phyloP scores from a whole-genome alignment of 2,797 vertebrate species.

The Eutrigla gurnardus region DNA sequence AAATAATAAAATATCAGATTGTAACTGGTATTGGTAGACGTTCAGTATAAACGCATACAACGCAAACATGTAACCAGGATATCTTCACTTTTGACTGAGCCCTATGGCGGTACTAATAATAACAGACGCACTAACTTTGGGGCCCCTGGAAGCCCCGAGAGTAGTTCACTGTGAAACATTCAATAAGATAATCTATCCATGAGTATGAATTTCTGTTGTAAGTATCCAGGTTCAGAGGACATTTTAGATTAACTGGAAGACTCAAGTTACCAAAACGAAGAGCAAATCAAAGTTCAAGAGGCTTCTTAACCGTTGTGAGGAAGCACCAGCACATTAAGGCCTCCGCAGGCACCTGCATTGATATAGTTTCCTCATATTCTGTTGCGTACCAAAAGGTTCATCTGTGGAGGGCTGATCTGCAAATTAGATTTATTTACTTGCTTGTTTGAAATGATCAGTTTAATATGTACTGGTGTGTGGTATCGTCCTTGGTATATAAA shows the following conservation, averaged over 20 bases:
- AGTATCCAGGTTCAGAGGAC: conserved; percentile 3
- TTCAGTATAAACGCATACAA: no score
- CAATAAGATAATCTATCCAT: not conserved
- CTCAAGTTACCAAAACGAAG: conserved; percentile 50
- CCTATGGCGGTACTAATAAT: no score
- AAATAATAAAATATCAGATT: not conserved
- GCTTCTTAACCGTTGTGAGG: conserved; percentile 36
- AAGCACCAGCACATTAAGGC: conserved; percentile 12
- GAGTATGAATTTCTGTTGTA: not conserved
- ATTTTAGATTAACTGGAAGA: conserved; percentile 22
- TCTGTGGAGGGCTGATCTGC: conserved; percentile 34
- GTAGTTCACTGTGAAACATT: no score
- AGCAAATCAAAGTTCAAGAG: conserved; percentile 65
- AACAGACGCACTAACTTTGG: not conserved
- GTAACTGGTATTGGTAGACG: not conserved
- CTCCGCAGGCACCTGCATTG: conserved; percentile 2
- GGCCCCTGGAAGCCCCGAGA: not conserved
- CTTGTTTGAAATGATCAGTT: conserved; percentile 61
- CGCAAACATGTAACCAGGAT: not conserved
- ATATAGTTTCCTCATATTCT: conserved; percentile 33
- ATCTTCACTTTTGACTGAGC: not conserved
- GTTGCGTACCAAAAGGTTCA: conserved; percentile 41
- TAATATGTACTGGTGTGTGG: conserved; percentile 60
- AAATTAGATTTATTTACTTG: conserved; percentile 60
- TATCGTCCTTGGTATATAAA: conserved; percentile 70